Conservation (phyloP, 1,140 invertebrate genomes). For the Pachyrhynchus sulphureomaculatus region DNA sequence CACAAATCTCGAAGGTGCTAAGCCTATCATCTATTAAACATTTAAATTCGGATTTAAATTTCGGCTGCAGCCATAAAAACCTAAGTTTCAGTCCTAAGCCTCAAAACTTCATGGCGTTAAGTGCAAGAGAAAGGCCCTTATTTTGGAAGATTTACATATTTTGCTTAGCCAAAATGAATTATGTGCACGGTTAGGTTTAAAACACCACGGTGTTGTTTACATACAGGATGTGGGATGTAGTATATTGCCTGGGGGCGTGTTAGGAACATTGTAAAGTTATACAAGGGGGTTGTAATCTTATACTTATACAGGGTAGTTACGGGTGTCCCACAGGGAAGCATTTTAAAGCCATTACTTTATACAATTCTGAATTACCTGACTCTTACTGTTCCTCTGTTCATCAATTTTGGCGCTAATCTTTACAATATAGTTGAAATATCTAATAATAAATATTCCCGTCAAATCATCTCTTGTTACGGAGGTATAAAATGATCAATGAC, state of each 20-base stretch:
- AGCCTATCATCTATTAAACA: conserved; percentile 23
- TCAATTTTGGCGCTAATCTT: too few species aligned
- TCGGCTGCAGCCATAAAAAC: conserved; percentile 25
- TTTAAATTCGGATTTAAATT: conserved; percentile 27
- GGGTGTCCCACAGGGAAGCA: background rate
- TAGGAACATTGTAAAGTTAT: background rate
- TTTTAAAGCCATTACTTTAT: background rate
- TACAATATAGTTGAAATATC: too few species aligned
- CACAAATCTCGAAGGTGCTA: background rate
- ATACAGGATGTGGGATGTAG: conserved; percentile 10
- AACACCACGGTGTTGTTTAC: conserved; percentile 26
- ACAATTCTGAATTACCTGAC: too few species aligned
- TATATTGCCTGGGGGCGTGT: conserved; percentile 15
- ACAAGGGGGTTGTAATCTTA: background rate
- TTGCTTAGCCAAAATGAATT: conserved; percentile 22
- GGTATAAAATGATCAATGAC: too few species aligned
- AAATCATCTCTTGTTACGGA: too few species aligned
- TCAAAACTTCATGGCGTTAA: conserved; percentile 13
- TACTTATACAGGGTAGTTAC: background rate
- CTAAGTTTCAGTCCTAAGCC: conserved; percentile 10
- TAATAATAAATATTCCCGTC: too few species aligned
- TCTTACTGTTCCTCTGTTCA: too few species aligned
- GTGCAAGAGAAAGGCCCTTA: background rate
- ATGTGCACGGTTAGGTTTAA: conserved; percentile 19
- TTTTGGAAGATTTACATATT: conserved; percentile 25